Conservation (phyloP, 2,888 invertebrate species). For the Agelastica alni region DNA sequence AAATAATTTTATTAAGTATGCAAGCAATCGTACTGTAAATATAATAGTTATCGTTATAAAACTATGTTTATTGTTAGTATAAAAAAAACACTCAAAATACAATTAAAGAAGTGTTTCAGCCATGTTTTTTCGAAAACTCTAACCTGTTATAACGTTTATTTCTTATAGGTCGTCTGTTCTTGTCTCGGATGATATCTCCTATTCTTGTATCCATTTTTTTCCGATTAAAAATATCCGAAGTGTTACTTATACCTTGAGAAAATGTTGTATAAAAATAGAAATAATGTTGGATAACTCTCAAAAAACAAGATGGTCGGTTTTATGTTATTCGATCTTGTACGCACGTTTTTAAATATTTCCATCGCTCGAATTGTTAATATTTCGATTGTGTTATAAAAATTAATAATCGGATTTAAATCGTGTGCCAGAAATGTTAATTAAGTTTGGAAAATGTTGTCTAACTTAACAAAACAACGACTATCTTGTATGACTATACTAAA, state of each 20-base stretch:
- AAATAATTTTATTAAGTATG: too few species aligned
- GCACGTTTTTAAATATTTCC: constrained; percentile 5
- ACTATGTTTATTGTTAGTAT: constrained; percentile 5
- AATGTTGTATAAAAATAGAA: constrained; percentile 54
- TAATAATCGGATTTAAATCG: too few species aligned
- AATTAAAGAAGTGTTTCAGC: constrained; percentile 15
- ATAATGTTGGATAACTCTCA: constrained; percentile 55
- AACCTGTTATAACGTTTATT: constrained; percentile 75
- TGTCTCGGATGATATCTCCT: constrained; percentile 56
- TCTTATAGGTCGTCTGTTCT: constrained; percentile 67
- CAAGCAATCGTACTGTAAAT: too few species aligned
- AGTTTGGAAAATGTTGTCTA: not conserved
- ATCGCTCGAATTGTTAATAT: not conserved
- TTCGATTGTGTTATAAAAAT: too few species aligned
- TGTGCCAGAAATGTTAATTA: too few species aligned
- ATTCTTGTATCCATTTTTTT: constrained; percentile 52
- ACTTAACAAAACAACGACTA: constrained; percentile 22
- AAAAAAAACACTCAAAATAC: constrained; percentile 20
- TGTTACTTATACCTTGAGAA: constrained; percentile 48
- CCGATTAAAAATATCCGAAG: constrained; percentile 47
- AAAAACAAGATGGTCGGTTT: constrained; percentile 54
- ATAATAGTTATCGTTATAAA: too few species aligned
- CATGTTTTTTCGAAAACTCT: constrained; percentile 44
- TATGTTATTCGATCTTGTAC: constrained; percentile 46
- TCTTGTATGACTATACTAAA: constrained; percentile 31